Conservation (phyloP, 2,888 invertebrate genomes). For the Tinea trinotella region DNA sequence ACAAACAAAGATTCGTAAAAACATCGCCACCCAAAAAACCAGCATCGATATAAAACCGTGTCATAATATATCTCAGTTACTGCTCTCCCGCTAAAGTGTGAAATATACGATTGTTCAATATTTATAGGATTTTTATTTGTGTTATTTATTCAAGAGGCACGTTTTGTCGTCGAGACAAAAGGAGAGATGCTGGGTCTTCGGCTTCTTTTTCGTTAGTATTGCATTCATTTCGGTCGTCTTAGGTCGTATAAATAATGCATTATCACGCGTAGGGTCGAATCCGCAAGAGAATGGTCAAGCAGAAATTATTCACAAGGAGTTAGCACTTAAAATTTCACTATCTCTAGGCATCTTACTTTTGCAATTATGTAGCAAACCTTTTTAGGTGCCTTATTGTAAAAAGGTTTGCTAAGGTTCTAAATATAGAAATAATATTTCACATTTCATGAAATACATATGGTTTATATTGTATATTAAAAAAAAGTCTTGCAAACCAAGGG, state of each 20-base stretch:
- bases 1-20: conserved; percentile 61
- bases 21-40: conserved; percentile 43
- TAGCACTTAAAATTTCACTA: conserved; percentile 31
- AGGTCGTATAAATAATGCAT: conserved; percentile 69
- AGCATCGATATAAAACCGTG: conserved; percentile 44
- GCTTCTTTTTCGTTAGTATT: conserved; percentile 64
- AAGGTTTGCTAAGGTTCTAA: background rate
- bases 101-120: conserved; percentile 67
- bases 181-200: conserved; percentile 37
- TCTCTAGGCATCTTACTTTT: background rate
- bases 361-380: background rate
- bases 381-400: background rate
- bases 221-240: conserved; percentile 65
- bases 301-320: conserved; percentile 49
- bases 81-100: conserved; percentile 55
- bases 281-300: conserved; percentile 36
- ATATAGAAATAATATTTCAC: conserved; percentile 8
- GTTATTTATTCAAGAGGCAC: conserved; percentile 64
- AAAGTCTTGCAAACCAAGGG: no score
- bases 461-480: no score
- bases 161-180: conserved; percentile 58
- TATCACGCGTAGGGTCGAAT: conserved; percentile 58
- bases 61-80: conserved; percentile 59
- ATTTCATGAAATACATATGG: no score
- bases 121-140: conserved; percentile 68